Evolutionary conservation across 2,888 invertebrate genomes (phyloP), one percentile per base, ranked within the genome.

Genomic region (Pristionchus exspectatus): DNA sequence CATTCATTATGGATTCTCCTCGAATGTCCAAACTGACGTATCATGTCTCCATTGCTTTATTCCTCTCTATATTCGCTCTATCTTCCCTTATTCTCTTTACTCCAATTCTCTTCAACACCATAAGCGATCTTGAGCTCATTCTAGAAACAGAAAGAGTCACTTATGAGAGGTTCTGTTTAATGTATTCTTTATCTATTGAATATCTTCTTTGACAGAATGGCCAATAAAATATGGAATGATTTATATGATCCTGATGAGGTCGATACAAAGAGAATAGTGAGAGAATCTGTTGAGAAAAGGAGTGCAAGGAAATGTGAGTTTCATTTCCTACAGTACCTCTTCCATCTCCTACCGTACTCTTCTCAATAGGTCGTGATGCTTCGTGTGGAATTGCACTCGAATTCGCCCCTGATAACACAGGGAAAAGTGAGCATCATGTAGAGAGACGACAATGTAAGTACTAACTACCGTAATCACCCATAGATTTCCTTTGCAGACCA

Each of bases 281-380:
- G 86, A 27, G 86, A 86, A 38, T 63, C 66, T 12, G 66, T 86
- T 14, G 86, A 86, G 38, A 30, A 24, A 54, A 30, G 86, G 54
- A 86, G 86, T 38, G 10, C 86, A 7, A 86, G 86, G 66, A 86
- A 66, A n/a, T 86, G 86, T 86, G 14, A 86, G 66, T 86, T 21
- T 24, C 54, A 2, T 33, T 9, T 54, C 27, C 9, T 59, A 56
- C 21, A 30, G 16, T 30, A 21, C n/a, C 12, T 56, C 27, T 30
- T 16, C 14, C 38, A 27, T 33, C 44, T 9, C 18, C 30, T 63
- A 38, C 38, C 44, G 44, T 83, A 38, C 44, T 83, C 27, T 27
- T 21, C 21, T 83, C 50, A 21, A 50, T 54, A 86, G 86, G 86
- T 21, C 38, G 86, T 7, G 86, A 66, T 63, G 30, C 86, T 27